Evolutionary conservation across 1,140 invertebrate species (phyloP), one percentile per base, ranked within the genome.

Genomic region (Ceratoteleas bidentatus): DNA sequence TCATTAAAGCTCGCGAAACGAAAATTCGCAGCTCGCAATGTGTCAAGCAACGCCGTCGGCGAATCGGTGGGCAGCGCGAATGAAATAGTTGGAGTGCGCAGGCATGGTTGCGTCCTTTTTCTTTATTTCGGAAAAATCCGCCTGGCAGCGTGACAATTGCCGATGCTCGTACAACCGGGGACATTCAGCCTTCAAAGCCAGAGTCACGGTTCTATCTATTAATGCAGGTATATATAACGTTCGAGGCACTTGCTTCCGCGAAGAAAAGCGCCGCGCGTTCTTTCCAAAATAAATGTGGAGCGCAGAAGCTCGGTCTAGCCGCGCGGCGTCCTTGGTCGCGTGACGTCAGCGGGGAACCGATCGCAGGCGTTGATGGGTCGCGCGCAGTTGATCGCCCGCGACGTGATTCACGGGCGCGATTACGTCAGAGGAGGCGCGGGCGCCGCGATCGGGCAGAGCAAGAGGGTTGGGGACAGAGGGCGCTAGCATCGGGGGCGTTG

Each of bases 141-240:
- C 24, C 83, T 85, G 84, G 84, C 84, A 81, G 32, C 36, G 33
- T 80, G 76, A 73, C 84, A 85, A 85, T 81, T 60, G 58, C 47
- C 52, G 58, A 70, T 80, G 68, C 80, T 81, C 76, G 45, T 80
- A 83, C 76, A 76, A 84, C 70, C 54, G 62, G 84, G 73, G 68
- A 83, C 76, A 81, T 77, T 84, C 73, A 84, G 73, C 84, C 84
- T 85, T 85, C 84, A 85, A 85, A 80, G 75, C 84, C 84, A 83
- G 76, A 83, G 84, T 83, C 81, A 85, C 77, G 84, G 84, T 78
- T 84, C 74, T 82, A 79, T 75, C 83, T 83, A 85, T 83, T 83
- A 83, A 84, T 74, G 52, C 36, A 32, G 43, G 24, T 70, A 83
- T 70, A 84, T 80, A 75, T 77, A 78, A 73, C 65, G 54, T 80